Conservation (phyloP, 1,140 invertebrate species). For the Meloidogyne hapla region DNA sequence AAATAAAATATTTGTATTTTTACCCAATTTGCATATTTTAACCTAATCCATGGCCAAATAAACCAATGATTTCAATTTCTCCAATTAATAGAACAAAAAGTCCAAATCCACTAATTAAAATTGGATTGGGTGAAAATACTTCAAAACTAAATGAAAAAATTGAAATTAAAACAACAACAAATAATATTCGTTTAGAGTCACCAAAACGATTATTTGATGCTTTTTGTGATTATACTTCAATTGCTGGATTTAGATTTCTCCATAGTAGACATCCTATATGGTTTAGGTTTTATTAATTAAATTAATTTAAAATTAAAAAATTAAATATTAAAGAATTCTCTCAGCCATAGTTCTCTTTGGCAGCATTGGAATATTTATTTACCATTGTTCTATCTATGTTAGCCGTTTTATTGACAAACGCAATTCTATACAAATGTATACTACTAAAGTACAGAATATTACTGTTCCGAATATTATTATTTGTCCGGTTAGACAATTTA, state of each 20-base stretch:
- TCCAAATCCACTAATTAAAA: too few species aligned
- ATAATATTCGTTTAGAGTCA: too few species aligned
- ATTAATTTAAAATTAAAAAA: too few species aligned
- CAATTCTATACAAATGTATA: constrained; percentile 32
- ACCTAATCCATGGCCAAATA: too few species aligned
- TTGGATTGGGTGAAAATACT: too few species aligned
- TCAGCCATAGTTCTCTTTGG: constrained; percentile 37
- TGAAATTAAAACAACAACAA: too few species aligned
- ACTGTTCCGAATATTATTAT: constrained; percentile 25
- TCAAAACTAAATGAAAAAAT: too few species aligned
- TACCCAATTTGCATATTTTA: too few species aligned
- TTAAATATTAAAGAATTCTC: constrained; percentile 21
- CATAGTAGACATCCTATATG: constrained; percentile 42
- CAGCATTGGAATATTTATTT: constrained; percentile 39
- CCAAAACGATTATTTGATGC: constrained; percentile 26
- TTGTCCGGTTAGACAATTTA: constrained; percentile 18
- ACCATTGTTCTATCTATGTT: constrained; percentile 41
- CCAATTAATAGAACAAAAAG: too few species aligned
- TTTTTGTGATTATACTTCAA: constrained; percentile 44
- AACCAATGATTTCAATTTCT: too few species aligned
- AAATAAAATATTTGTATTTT: too few species aligned
- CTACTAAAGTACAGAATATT: constrained; percentile 26
- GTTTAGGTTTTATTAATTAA: too few species aligned
- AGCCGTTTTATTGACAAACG: constrained; percentile 22
- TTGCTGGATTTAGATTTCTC: constrained; percentile 43